Evolutionary conservation across 92 coral and sea anemone genomes (phyloP).

Genomic region (Umimayanthus chanpuru): DNA sequence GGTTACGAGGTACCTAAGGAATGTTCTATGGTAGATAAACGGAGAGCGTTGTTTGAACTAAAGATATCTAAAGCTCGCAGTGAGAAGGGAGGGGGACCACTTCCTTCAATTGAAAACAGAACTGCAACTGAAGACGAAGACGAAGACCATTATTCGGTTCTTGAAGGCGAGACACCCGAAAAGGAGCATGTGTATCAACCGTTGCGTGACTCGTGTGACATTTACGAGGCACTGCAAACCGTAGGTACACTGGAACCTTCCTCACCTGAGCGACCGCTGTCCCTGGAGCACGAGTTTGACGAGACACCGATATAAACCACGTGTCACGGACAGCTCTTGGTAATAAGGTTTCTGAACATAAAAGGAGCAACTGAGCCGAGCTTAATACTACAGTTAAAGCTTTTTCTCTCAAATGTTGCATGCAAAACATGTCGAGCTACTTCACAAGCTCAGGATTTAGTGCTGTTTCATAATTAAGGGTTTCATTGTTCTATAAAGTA

Average conservation of each 20-base stretch:
- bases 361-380: too few species aligned
- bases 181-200: conserved; percentile 31
- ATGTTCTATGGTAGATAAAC: neutral
- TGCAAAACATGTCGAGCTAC: too few species aligned
- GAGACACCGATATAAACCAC: conserved; percentile 13
- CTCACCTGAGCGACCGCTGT: neutral
- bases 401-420: too few species aligned
- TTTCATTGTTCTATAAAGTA: too few species aligned
- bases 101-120: neutral
- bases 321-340: neutral
- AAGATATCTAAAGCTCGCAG: neutral
- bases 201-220: neutral
- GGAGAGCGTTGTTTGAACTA: neutral
- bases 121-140: neutral
- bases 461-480: too few species aligned
- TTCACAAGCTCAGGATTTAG: too few species aligned
- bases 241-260: neutral
- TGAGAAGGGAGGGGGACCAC: neutral
- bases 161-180: neutral
- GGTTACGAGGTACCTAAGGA: conserved; percentile 30
- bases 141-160: neutral
- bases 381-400: too few species aligned
- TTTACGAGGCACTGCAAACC: conserved; percentile 17
- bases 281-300: conserved; percentile 14
- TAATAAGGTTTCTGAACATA: too few species aligned